Conservation (phyloP, 2,888 invertebrate genomes). For the Troglohyphantes excavatus region DNA sequence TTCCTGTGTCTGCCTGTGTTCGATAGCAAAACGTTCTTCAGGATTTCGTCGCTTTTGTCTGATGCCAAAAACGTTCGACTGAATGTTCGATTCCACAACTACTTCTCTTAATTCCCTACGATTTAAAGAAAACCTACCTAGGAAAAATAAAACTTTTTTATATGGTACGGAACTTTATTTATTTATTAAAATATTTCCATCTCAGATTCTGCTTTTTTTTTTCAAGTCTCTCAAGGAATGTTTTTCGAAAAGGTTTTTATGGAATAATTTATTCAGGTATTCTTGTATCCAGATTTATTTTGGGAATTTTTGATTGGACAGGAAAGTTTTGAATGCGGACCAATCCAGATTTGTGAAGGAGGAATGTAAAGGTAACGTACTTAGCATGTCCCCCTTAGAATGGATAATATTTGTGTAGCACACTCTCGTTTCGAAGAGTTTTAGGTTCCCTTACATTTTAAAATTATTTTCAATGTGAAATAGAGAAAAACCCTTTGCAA, state of each 20-base stretch:
- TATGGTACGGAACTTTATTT: background rate
- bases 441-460: background rate
- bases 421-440: background rate
- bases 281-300: conserved; percentile 30
- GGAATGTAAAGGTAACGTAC: background rate
- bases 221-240: background rate
- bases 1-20: conserved; percentile 39
- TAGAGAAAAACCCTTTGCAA: background rate
- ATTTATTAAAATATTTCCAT: conserved; percentile 26
- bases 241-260: conserved; percentile 13
- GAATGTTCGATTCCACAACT: conserved; percentile 17
- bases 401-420: background rate
- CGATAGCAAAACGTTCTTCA: conserved; percentile 22
- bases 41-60: conserved; percentile 51
- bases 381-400: background rate
- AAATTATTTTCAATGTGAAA: background rate
- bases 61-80: conserved; percentile 27
- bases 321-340: conserved; percentile 27
- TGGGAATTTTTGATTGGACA: conserved; percentile 25
- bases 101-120: conserved; percentile 38
- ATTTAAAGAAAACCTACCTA: conserved; percentile 41
- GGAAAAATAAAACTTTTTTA: background rate
- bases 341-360: conserved; percentile 25
- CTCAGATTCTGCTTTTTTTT: background rate
- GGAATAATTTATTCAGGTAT: conserved; percentile 43